Evolutionary conservation across 1,140 invertebrate genomes (phyloP), one percentile per base, ranked within the genome.

Genomic region (Saxidomus purpurata): DNA sequence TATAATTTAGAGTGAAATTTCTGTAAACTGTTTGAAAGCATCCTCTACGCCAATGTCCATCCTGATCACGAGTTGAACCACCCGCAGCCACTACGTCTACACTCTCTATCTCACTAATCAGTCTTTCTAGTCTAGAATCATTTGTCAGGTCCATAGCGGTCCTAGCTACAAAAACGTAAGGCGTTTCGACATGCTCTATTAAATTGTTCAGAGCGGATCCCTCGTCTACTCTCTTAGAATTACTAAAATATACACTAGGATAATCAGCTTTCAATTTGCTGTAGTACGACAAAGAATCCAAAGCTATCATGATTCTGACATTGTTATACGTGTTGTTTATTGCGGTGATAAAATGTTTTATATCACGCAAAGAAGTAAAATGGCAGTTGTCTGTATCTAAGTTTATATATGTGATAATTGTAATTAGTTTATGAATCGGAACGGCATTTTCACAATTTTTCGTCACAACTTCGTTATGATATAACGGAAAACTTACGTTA

Each of bases 221-320:
- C 28, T 49, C 83, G 3, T 92, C 93, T 13, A 67, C 13, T n/a
- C 36, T 67, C 0, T 92, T 43, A 0, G 93, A 34, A 0, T 67
- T 71, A 59, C 94, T 94, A 91, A 91, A 93, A 31, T 84, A 71
- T 47, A 43, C 3, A 13, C 6, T 67, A 31, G 22, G 6, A 79
- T 47, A 55, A 31, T 40, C 28, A 6, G 4, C 8, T 55, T 79
- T 55, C n/a, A 49, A 1, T 55, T 15, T 4, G 55, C 17, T 55
- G 9, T 13, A 19, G 11, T 28, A 11, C n/a, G 38, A 9, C 17
- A 25, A 13, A 22, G 43, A 55, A 31, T 52, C 13, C 2, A 55
- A 28, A 0, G 43, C 4, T 79, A 55, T 52, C 28, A 34, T 2
- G 15, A 55, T 15, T 28, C 25, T 49, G 55, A 52, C 22, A 79